A percentile compares a stretch with the other conserved stretches of the same genome.
Conservation (phyloP, 2,797 vertebrate genomes). For the Mycteria americana region DNA sequence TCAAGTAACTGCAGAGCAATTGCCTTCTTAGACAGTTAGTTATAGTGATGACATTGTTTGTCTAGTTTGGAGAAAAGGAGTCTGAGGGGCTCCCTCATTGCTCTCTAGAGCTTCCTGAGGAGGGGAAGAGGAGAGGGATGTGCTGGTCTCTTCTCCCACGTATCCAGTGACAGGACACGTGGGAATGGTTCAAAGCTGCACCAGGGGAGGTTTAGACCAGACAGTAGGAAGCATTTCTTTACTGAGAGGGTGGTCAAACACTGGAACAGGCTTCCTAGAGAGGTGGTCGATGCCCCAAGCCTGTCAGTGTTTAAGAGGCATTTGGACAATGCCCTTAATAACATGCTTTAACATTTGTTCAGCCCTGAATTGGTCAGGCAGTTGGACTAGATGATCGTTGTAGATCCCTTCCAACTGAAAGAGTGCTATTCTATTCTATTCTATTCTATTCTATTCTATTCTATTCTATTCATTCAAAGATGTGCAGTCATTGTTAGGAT, state of each 20-base stretch:
- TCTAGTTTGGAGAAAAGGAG: background rate
- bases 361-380: background rate
- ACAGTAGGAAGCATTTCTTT: background rate
- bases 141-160: background rate
- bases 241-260: background rate
- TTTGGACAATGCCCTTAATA: background rate
- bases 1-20: background rate
- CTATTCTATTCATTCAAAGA: background rate
- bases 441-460: background rate
- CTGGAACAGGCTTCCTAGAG: background rate
- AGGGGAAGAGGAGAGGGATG: too few species aligned
- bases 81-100: too few species aligned
- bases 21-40: background rate
- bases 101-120: background rate
- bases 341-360: background rate
- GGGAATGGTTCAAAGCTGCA: background rate
- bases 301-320: background rate
- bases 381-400: background rate
- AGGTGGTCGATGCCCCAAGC: background rate
- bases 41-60: background rate
- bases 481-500: background rate
- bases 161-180: rapidly evolving
- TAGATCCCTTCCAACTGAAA: background rate
- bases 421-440: background rate
- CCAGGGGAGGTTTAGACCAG: background rate